Base-by-base conservation (phyloP, 2,113 vertebrate genomes). In the Corythaeola cristata region DNA sequence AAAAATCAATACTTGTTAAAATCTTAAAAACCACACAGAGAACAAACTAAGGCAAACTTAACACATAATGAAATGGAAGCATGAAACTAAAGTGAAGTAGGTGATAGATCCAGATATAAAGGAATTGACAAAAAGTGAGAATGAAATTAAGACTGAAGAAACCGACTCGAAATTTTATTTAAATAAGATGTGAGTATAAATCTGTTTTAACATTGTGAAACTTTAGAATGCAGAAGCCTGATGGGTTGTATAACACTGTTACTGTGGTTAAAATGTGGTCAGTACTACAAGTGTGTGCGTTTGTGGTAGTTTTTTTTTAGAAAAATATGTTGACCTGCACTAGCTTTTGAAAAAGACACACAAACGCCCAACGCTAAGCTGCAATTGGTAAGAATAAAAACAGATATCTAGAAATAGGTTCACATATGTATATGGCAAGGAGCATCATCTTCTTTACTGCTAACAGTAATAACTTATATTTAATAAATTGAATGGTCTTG, bases 201-300 rank as follows among this genome's bases (percentile, higher is more conserved):
- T 89, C 33, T 78, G 21, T 69, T 74, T 79, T 72, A 85, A 60
- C 3, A 3, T 39, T 69, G 37, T 86, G 87, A 47, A 95, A 90
- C 56, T n/a, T 17, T 52, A 74, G 86, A 74, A 90, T 62, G 59
- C 64, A 55, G 55, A 59, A 92, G 73, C 18, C 50, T 56, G 12
- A 19, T 80, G 69, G 30, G 33, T 82, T 93, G 14, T 88, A 44
- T 69, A 30, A 41, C 30, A 20, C 64, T 69, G 39, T 80, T 93
- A 35, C 93, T 90, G 80, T 83, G 79, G 86, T 96, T 96, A 85
- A 93, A 95, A 77, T 86, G 75, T 1, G 83, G 58, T 84, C 72
- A 77, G n/a, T 53, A 11, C 33, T 84, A 50, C 16, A 79, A 72
- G 33, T 60, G 44, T 56, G 41, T 81, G 73, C 18, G 3, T 74